Evolutionary conservation across 2,113 vertebrate genomes (phyloP).

Genomic region (Cyphomyrus discorhynchus): DNA sequence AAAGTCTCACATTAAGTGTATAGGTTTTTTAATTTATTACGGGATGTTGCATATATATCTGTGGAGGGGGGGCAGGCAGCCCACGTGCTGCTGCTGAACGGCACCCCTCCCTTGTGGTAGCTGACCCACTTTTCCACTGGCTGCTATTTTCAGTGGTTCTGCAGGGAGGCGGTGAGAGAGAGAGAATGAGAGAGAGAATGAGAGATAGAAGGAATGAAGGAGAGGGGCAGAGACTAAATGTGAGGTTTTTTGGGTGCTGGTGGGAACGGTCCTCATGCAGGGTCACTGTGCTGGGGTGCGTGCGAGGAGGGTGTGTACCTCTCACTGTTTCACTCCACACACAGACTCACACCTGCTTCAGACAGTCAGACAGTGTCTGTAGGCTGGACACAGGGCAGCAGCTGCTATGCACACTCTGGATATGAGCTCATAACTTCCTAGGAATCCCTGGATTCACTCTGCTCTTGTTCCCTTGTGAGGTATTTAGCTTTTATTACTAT

Average conservation of each 20-base stretch:
- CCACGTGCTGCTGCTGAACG: background rate
- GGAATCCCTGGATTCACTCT: background rate
- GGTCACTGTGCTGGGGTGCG: background rate
- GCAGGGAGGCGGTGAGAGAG: constrained; percentile 40
- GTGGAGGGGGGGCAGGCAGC: background rate
- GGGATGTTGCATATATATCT: background rate
- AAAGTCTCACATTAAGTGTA: background rate
- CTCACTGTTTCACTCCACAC: background rate
- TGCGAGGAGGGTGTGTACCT: background rate
- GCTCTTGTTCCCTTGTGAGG: background rate
- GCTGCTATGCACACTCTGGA: background rate
- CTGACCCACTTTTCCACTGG: constrained; percentile 60
- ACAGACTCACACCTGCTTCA: background rate
- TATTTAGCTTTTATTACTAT: background rate
- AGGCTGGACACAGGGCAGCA: background rate
- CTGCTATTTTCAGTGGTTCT: constrained; percentile 65
- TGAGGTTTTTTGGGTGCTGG: background rate
- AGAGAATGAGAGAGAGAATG: constrained; percentile 14
- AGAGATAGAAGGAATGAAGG: background rate
- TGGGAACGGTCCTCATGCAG: background rate
- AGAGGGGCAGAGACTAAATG: constrained; percentile 7
- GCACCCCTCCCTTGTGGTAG: constrained; percentile 32
- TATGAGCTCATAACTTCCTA: background rate
- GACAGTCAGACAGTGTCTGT: background rate
- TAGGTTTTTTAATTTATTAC: background rate